Conservation (phyloP, 2,113 vertebrate species). For the Orientallactaga bullata region DNA sequence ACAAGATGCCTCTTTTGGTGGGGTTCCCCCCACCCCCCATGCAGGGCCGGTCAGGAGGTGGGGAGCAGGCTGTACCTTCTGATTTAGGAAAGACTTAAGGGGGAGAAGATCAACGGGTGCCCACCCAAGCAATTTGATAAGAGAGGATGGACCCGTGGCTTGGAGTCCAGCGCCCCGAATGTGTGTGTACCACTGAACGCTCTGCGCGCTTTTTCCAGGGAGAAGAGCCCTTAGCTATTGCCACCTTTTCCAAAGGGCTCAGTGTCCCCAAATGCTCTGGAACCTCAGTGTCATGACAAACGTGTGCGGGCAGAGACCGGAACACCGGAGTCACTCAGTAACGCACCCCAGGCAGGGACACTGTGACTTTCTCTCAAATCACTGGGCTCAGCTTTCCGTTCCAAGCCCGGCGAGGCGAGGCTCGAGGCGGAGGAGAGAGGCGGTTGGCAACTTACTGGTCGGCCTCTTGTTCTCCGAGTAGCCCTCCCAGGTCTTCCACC, state of each 20-base stretch:
- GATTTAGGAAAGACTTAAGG: background rate
- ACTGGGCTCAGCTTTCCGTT: background rate
- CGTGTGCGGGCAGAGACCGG: fast-evolving
- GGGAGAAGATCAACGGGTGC: background rate
- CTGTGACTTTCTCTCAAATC: too few relatives aligned
- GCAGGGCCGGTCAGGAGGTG: background rate
- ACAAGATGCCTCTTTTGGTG: background rate
- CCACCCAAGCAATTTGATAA: background rate
- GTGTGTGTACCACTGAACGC: background rate
- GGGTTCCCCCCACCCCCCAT: background rate
- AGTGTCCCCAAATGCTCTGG: background rate
- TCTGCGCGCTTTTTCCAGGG: background rate
- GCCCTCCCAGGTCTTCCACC: too few relatives aligned
- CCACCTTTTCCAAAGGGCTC: background rate
- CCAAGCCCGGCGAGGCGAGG: background rate
- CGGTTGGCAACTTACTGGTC: too few relatives aligned
- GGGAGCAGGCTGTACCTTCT: background rate
- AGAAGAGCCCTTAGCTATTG: background rate
- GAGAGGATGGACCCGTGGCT: background rate
- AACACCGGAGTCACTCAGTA: too few relatives aligned
- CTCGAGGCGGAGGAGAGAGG: fast-evolving
- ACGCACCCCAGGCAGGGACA: too few relatives aligned
- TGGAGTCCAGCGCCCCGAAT: background rate
- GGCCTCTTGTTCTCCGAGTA: too few relatives aligned
- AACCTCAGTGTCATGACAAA: background rate